Base-by-base conservation (phyloP, 1,140 invertebrate genomes). In the Tenebrio molitor region DNA sequence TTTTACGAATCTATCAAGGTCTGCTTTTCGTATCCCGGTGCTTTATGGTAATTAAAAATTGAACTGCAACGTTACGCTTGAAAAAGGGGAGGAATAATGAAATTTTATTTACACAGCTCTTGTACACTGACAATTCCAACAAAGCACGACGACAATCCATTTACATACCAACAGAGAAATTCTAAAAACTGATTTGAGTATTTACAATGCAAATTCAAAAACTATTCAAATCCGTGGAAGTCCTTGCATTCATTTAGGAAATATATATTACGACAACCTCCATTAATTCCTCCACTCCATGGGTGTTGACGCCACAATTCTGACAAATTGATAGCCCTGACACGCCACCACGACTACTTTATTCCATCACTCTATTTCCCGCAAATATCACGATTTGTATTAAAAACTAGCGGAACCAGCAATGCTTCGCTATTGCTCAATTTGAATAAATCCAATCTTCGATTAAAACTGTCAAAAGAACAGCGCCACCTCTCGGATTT, bases 201-300 rank as follows among this genome's bases (percentile, higher is more conserved):
- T 69, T 69, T 69, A 50, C 66, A 50, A 69, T 69, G 25, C 66
- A 69, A 69, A 50, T 69, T 69, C 62, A 50, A 69, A 69, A 69
- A 69, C 66, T 69, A 69, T 69, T 69, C 29, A 50, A 69, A 69
- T 50, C 34, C 39, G 44, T 29, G 17, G 19, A 66, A 66, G 42
- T 66, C 42, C 21, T 21, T 34, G 42, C 41, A 69, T 69, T 69
- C 41, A 69, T 69, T 69, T 69, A 69, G 36, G 16, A 58, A 58
- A 58, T 58, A 58, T 58, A 58, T 58, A 58, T 58, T 58, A 58
- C 50, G 50, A 2, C n/a, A 29, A 15, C 50, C 21, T 58, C 50
- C 23, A 58, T 58, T 58, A 58, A 58, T 58, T 58, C 23, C 4
- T 15, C 23, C 14, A 33, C 50, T 25, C 5, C 50, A 39, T 39